phyloP scores from a whole-genome alignment of 2,113 vertebrate genomes.

The Phyllostomus discolor region DNA sequence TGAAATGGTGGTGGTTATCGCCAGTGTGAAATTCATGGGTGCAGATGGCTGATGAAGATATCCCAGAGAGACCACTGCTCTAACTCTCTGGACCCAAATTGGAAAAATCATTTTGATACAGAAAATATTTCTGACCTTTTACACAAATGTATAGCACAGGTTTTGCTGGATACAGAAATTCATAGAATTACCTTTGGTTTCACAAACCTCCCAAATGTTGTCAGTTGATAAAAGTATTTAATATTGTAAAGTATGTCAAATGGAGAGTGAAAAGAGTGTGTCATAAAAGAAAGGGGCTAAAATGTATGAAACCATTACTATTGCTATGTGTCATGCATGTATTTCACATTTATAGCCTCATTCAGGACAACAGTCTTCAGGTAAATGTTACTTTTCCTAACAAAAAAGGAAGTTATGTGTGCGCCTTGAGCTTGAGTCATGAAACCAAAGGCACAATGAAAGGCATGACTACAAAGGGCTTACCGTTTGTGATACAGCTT shows the following conservation, averaged over 20 bases:
- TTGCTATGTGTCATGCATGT: neutral
- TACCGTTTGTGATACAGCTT: neutral
- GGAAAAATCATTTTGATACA: constrained; percentile 43
- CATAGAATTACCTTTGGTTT: constrained; percentile 40
- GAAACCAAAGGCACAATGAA: neutral
- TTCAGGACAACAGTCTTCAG: neutral
- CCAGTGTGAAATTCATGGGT: constrained; percentile 66
- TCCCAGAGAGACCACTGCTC: constrained; percentile 32
- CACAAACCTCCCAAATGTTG: neutral
- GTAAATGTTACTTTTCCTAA: neutral
- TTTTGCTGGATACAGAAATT: constrained; percentile 45
- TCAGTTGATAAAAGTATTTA: neutral
- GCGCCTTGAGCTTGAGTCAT: neutral
- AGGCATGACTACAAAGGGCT: neutral
- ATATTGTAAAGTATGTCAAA: neutral
- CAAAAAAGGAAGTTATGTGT: neutral
- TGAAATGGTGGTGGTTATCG: constrained; percentile 62
- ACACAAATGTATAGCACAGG: constrained; percentile 49
- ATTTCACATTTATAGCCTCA: neutral
- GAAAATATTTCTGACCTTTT: constrained; percentile 47
- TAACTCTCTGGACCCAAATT: constrained; percentile 44
- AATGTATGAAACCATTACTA: neutral
- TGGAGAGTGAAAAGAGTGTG: neutral
- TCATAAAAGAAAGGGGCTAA: neutral
- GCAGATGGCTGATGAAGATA: constrained; percentile 67